phyloP scores from a whole-genome alignment of 2,888 invertebrate species.

The Aphidius colemani region DNA sequence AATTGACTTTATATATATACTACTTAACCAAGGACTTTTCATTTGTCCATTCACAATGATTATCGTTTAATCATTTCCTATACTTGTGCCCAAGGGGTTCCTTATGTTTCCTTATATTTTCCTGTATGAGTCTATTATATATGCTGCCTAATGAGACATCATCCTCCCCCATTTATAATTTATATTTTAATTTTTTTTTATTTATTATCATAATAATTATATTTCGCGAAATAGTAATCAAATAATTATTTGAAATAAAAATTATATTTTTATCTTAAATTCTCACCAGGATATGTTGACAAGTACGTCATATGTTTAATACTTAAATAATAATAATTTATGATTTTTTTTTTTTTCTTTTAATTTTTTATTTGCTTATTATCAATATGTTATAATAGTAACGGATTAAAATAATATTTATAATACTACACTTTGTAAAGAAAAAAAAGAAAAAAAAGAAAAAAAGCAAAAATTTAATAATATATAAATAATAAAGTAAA shows the following conservation, averaged over 20 bases:
- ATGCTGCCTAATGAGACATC: conserved; percentile 41
- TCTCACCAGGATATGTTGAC: conserved; percentile 32
- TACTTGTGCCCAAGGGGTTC: conserved; percentile 24
- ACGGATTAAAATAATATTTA: too few relatives aligned
- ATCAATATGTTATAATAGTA: too few relatives aligned
- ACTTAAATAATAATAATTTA: conserved; percentile 41
- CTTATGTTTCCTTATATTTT: conserved; percentile 9
- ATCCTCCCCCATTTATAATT: conserved; percentile 2
- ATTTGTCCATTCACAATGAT: conserved; percentile 24
- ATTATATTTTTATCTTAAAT: too few relatives aligned
- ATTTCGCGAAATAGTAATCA: too few relatives aligned
- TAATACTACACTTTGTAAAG: too few relatives aligned
- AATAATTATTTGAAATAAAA: too few relatives aligned
- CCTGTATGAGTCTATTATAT: conserved; percentile 26
- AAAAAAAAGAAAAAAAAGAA: too few relatives aligned
- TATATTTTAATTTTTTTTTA: neutral
- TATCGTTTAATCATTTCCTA: conserved; percentile 32
- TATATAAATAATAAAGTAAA: too few relatives aligned
- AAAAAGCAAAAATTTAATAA: too few relatives aligned
- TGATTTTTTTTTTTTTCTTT: neutral
- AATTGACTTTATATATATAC: neutral
- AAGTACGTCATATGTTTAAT: conserved; percentile 48
- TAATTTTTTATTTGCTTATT: conserved; percentile 21
- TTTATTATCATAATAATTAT: too few relatives aligned
- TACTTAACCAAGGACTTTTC: conserved; percentile 16